A percentile compares a stretch with the other conserved stretches of the same genome.
phyloP scores from a whole-genome alignment of 37 sponge, comb jelly and placozoan genomes.

The Corticium candelabrum region DNA sequence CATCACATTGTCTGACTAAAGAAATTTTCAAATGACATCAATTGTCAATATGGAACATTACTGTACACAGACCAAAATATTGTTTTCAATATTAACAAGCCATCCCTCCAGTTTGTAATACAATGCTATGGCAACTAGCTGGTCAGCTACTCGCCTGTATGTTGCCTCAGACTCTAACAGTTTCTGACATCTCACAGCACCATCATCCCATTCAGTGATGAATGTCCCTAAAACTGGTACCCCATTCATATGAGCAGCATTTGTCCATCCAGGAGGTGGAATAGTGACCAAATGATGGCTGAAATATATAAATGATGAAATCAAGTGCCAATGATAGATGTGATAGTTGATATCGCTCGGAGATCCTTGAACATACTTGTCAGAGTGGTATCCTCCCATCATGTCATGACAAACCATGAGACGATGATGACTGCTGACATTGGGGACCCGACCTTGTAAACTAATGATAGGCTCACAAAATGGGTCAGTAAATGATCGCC shows the following conservation, averaged over 20 bases:
- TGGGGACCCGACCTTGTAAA: not conserved
- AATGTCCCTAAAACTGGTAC: slow-evolving; percentile 73
- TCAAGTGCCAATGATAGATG: slow-evolving; percentile 92
- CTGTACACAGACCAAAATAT: slow-evolving; percentile 42
- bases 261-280: slow-evolving; percentile 91
- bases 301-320: slow-evolving; percentile 88
- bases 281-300: slow-evolving; percentile 89
- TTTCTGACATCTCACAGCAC: slow-evolving; percentile 50
- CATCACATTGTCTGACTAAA: no score
- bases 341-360: slow-evolving; percentile 42
- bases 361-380: slow-evolving; percentile 55
- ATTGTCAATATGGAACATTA: no score
- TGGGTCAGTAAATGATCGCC: not conserved
- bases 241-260: slow-evolving; percentile 80
- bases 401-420: slow-evolving; percentile 90
- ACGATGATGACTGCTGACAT: not conserved
- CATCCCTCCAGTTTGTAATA: slow-evolving; percentile 94
- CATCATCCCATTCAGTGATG: slow-evolving; percentile 90
- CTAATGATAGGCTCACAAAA: not conserved
- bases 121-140: slow-evolving; percentile 61
- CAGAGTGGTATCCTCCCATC: slow-evolving; percentile 89
- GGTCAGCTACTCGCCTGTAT: slow-evolving; percentile 38
- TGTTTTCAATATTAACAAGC: slow-evolving; percentile 96
- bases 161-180: slow-evolving; percentile 39
- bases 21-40: no score